Conservation (phyloP, 2,888 invertebrate genomes). For the Frankliniella fusca region DNA sequence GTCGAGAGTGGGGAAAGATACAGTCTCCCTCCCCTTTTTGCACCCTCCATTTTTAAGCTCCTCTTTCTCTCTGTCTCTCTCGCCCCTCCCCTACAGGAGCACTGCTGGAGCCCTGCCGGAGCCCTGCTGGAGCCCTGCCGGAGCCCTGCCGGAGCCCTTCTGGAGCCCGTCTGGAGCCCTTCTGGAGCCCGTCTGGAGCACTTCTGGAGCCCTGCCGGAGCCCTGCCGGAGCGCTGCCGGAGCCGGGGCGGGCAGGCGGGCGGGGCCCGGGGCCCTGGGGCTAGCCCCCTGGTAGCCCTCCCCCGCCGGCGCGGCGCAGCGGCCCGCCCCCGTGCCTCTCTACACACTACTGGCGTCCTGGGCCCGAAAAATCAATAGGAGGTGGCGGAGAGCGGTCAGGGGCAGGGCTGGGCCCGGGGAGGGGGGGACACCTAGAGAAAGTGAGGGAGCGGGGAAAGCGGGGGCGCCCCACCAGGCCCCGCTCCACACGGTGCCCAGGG, state of each 20-base stretch:
- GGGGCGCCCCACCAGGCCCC: neutral
- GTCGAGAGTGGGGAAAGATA: no score
- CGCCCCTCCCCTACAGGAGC: neutral
- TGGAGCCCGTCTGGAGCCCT: neutral
- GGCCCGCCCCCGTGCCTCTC: neutral
- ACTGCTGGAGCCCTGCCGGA: neutral
- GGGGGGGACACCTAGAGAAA: neutral
- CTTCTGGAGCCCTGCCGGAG: no score
- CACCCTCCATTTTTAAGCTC: no score
- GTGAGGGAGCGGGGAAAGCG: neutral
- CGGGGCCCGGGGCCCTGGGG: no score
- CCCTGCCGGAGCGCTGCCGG: no score
- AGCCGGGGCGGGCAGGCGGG: no score
- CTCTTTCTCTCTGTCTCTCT: no score
- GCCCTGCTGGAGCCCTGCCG: neutral
- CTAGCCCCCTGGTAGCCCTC: no score
- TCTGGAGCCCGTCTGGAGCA: neutral
- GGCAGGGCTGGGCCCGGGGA: constrained; percentile 7
- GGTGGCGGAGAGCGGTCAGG: constrained; percentile 23
- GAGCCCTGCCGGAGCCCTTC: neutral
- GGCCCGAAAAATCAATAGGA: constrained; percentile 26
- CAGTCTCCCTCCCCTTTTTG: no score
- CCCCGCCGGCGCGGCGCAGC: neutral
- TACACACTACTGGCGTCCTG: constrained; percentile 9
- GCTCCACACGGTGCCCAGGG: no score